Conservation (phyloP, 2,113 vertebrate genomes). For the Camelus dromedarius region DNA sequence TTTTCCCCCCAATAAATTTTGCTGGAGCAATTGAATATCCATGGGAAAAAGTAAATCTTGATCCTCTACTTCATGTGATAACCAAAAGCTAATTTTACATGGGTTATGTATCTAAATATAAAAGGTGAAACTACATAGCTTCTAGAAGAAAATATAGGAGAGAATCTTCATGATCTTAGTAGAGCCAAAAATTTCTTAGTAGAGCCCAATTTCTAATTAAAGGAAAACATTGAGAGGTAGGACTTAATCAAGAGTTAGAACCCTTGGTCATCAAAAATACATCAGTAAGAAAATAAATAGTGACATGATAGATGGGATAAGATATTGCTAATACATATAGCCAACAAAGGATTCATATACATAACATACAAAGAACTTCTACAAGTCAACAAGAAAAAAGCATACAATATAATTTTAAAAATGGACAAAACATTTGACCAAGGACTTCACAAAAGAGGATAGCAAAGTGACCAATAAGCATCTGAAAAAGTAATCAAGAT, state of each 20-base stretch:
- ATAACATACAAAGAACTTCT: neutral
- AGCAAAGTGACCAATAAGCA: neutral
- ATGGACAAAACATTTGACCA: neutral
- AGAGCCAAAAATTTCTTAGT: neutral
- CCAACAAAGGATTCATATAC: neutral
- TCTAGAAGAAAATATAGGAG: neutral
- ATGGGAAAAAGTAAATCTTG: neutral
- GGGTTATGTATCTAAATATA: neutral
- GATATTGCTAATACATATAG: neutral
- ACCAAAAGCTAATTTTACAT: neutral
- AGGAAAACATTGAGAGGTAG: neutral
- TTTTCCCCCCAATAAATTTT: neutral
- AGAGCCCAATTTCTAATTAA: neutral
- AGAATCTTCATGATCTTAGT: neutral
- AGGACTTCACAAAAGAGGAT: neutral
- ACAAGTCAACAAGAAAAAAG: neutral
- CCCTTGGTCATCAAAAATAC: neutral
- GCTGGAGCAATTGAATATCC: neutral
- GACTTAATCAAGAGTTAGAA: neutral
- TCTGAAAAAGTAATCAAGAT: neutral
- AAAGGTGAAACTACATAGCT: neutral
- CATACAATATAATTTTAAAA: neutral
- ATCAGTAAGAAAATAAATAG: neutral
- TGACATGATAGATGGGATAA: neutral
- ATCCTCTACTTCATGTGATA: neutral